A percentile compares a stretch with the other conserved stretches of the same genome.
Conservation (phyloP, 2,113 vertebrate genomes). For the Dolichallabes microphthalmus region DNA sequence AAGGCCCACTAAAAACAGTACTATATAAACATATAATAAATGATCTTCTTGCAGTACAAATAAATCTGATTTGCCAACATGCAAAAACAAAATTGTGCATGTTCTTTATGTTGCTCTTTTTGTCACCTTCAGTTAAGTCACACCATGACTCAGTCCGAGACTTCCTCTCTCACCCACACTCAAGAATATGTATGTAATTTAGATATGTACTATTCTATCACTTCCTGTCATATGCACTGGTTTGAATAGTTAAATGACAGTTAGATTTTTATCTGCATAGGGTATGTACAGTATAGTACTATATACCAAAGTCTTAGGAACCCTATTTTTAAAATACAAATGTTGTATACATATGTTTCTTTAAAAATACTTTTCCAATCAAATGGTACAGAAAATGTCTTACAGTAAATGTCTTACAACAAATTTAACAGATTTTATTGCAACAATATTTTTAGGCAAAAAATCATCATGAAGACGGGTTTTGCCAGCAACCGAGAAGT, state of each 20-base stretch:
- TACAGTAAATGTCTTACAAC: background rate
- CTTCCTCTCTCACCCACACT: slow-evolving; percentile 53
- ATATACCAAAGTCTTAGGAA: too few species aligned
- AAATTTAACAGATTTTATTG: background rate
- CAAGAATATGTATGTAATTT: slow-evolving; percentile 47
- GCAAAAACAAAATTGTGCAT: background rate
- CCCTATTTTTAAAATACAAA: background rate
- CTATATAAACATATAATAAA: background rate
- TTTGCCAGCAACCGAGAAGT: background rate
- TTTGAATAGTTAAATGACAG: slow-evolving; percentile 31
- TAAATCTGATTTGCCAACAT: slow-evolving; percentile 13
- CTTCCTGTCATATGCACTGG: slow-evolving; percentile 52
- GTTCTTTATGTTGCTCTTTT: slow-evolving; percentile 2
- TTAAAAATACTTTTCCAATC: background rate
- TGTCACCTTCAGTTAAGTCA: slow-evolving; percentile 38
- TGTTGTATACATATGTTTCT: background rate
- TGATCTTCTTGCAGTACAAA: background rate
- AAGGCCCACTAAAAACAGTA: background rate
- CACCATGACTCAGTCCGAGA: slow-evolving; percentile 51
- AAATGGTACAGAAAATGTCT: background rate
- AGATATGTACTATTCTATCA: slow-evolving; percentile 45
- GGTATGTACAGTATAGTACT: background rate
- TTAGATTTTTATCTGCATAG: slow-evolving; percentile 37
- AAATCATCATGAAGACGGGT: background rate
- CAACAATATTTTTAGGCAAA: background rate